Evolutionary conservation across 2,888 invertebrate species (phyloP).

Genomic region (Daptonema setosum): DNA sequence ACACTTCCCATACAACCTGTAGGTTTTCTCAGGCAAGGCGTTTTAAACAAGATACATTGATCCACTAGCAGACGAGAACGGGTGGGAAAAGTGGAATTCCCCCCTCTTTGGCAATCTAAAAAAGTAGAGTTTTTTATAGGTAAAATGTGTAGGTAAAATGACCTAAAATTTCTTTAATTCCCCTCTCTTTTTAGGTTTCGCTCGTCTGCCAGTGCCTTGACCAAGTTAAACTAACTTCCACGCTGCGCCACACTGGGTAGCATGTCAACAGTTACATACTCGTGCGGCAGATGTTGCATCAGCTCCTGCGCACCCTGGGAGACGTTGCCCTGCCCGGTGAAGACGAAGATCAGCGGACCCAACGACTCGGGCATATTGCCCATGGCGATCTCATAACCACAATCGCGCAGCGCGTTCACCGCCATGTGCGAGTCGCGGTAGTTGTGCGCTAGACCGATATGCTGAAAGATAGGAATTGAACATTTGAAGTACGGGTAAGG

Average conservation of each 20-base stretch:
- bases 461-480: constrained; percentile 41
- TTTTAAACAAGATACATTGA: too few species aligned
- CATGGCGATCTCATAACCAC: constrained; percentile 92
- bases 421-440: constrained; percentile 95
- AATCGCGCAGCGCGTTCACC: constrained; percentile 80
- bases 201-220: too few species aligned
- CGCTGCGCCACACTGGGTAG: constrained; percentile 82
- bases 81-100: too few species aligned
- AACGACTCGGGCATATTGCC: constrained; percentile 90
- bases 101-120: too few species aligned
- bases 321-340: constrained; percentile 91
- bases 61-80: too few species aligned
- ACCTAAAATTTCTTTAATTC: too few species aligned
- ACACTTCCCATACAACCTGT: too few species aligned
- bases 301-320: constrained; percentile 47
- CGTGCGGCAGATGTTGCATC: constrained; percentile 85
- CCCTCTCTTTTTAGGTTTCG: too few species aligned
- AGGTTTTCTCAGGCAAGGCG: too few species aligned
- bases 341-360: constrained; percentile 87
- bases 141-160: too few species aligned
- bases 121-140: too few species aligned
- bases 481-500: too few species aligned
- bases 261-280: constrained; percentile 86
- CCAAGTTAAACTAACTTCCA: constrained; percentile 56
- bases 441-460: constrained; percentile 93